Evolutionary conservation across 2,888 invertebrate species (phyloP).

Genomic region (Notocelia uddmanniana): DNA sequence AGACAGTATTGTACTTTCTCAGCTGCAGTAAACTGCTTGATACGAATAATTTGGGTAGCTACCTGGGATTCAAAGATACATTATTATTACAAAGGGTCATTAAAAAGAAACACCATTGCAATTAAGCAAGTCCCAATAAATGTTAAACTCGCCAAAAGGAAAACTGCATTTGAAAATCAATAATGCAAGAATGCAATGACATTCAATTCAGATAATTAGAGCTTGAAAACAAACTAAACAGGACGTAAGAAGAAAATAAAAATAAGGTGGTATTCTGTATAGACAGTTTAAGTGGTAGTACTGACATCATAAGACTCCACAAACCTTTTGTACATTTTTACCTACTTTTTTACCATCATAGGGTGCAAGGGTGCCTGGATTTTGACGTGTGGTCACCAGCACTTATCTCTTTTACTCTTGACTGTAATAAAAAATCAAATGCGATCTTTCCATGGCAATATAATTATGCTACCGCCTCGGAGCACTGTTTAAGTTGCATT

Average conservation of each 20-base stretch:
- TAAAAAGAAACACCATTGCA: conserved; percentile 48
- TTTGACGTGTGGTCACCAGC: neutral
- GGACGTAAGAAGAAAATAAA: neutral
- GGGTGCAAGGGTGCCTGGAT: conserved; percentile 8
- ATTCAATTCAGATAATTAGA: neutral
- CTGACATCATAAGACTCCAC: neutral
- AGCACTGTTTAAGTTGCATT: conserved; percentile 45
- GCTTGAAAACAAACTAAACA: neutral
- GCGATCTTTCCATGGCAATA: neutral
- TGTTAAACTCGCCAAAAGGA: neutral
- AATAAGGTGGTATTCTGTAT: neutral
- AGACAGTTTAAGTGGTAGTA: neutral
- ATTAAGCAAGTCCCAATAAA: conserved; percentile 1
- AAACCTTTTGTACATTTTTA: conserved; percentile 35
- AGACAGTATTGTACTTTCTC: conserved; percentile 56
- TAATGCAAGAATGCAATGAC: too few relatives aligned
- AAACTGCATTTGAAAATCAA: neutral
- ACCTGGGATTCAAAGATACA: conserved; percentile 56
- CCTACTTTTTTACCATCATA: conserved; percentile 4
- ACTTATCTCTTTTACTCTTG: neutral
- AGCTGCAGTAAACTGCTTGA: conserved; percentile 66
- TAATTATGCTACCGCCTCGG: neutral
- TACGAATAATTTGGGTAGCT: conserved; percentile 61
- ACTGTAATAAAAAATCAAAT: neutral
- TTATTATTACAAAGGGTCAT: conserved; percentile 79